Percentiles rank a stretch among this genome's conserved stretches.
Conservation (phyloP, 2,113 vertebrate genomes). For the Erythrolamprus reginae region DNA sequence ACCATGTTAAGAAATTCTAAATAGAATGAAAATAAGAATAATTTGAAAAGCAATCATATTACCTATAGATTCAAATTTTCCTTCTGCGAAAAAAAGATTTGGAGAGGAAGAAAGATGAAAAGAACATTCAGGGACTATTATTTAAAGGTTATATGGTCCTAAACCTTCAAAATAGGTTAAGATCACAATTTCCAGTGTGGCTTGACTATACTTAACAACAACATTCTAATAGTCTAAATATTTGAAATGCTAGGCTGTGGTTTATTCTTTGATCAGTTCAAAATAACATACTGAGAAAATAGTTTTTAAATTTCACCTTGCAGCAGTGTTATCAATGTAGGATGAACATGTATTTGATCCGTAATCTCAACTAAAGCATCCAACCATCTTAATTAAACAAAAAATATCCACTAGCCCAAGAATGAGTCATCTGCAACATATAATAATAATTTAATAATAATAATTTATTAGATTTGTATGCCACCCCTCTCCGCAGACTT, state of each 20-base stretch:
- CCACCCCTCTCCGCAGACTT: too few relatives aligned
- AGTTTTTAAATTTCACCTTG: not conserved
- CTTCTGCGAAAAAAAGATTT: not conserved
- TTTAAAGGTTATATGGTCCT: too few relatives aligned
- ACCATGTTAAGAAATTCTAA: not conserved
- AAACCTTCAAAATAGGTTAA: not conserved
- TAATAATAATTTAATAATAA: too few relatives aligned
- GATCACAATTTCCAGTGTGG: not conserved
- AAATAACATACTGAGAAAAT: not conserved
- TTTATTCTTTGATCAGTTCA: not conserved
- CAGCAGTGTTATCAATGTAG: not conserved
- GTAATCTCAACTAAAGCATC: too few relatives aligned
- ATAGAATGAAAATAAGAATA: not conserved
- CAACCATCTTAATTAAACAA: too few relatives aligned
- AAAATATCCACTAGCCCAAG: too few relatives aligned
- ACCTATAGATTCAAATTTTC: not conserved
- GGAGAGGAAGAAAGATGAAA: not conserved
- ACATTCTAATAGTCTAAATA: not conserved
- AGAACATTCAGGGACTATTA: not conserved
- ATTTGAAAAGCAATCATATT: not conserved
- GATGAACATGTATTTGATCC: not conserved
- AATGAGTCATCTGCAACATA: too few relatives aligned
- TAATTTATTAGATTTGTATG: too few relatives aligned
- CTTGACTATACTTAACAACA: not conserved
- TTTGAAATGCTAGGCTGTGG: not conserved